Percentiles rank a stretch among this genome's conserved stretches.
These are phyloP conservation scores for Ormyrus rosae DNA, from an alignment of 2,888 invertebrate genomes.

Conservation along the genomic window DNA sequence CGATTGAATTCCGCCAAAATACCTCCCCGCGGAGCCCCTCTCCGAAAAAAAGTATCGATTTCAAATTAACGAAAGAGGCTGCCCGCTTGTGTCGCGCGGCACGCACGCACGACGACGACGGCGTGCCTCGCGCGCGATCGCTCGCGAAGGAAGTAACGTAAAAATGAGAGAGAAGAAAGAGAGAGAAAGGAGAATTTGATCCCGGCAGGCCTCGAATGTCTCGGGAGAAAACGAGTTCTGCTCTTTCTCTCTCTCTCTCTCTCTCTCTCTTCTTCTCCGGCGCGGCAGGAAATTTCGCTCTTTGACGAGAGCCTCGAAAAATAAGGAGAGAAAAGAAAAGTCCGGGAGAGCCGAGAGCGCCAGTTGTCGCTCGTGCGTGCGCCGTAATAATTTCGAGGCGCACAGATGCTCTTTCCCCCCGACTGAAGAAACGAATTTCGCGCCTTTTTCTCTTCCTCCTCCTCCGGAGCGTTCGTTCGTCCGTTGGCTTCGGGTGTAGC, in stretches of 20 bases:
- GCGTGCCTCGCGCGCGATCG: slow-evolving; percentile 18
- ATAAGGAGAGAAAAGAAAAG: too few relatives aligned
- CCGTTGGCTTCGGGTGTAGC: too few relatives aligned
- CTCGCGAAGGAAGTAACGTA: slow-evolving; percentile 28
- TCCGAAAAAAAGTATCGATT: slow-evolving; percentile 1
- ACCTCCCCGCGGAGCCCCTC: too few relatives aligned
- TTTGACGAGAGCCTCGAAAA: too few relatives aligned
- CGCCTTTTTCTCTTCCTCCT: slow-evolving; percentile 4
- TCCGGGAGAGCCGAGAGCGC: too few relatives aligned
- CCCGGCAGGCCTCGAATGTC: not conserved
- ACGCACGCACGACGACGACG: not conserved
- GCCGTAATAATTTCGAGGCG: too few relatives aligned
- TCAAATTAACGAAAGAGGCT: slow-evolving; percentile 6
- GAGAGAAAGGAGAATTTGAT: slow-evolving; percentile 30
- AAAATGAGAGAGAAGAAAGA: not conserved
- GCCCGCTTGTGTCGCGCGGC: slow-evolving; percentile 8
- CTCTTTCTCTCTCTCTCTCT: slow-evolving; percentile 6
- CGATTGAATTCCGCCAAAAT: too few relatives aligned
- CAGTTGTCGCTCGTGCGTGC: too few relatives aligned
- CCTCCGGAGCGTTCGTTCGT: too few relatives aligned
- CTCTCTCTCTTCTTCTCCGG: not conserved
- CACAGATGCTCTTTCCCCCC: too few relatives aligned
- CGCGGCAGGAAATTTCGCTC: not conserved
- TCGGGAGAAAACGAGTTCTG: not conserved
- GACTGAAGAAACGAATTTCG: slow-evolving; percentile 47